Base-by-base conservation (phyloP, 2,797 vertebrate genomes). In the Tarsius wallacei region DNA sequence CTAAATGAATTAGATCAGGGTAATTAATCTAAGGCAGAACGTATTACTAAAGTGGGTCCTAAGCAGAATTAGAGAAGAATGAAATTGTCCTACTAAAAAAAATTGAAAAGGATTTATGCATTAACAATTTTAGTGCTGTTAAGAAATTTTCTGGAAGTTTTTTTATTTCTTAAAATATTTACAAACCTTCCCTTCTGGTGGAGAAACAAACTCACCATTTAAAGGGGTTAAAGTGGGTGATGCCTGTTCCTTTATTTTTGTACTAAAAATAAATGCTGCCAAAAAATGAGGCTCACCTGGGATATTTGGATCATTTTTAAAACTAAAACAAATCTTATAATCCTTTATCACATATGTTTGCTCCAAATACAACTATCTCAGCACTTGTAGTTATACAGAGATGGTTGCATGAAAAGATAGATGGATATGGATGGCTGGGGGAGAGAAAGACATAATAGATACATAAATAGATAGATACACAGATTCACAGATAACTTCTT, bases 1-100 rank as follows among this genome's bases (percentile, higher is more conserved):
- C 99, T 99, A 99, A 99, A 99, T 99, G 99, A 99, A 99, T 99
- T 99, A 99, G 98, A 99, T 99, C 98, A 98, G 99, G 99, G 99
- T 99, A 99, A 99, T 99, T 99, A 99, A 99, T 99, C 99, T 99
- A 99, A 98, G 98, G 98, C 98, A 98, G 98, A 99, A 98, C 98
- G 97, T 99, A 98, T 98, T 98, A 96, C 96, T 98, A 98, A 98
- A 98, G 96, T 98, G 97, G 97, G 94, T 98, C 95, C 97, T 98
- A 98, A 97, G 97, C 76, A 31, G 98, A 98, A 98, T 98, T 98
- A 98, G 95, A 98, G 97, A 98, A 0, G 33, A 98, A 98, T 98
- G 97, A 98, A 98, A 98, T 98, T 42, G 96, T 83, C 77, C 92
- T 97, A 93, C 89, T 92, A 91, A 94, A 98, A 98, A 94, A 98